Conservation (phyloP, 1,140 invertebrate genomes). For the Lysiphlebus fabarum region DNA sequence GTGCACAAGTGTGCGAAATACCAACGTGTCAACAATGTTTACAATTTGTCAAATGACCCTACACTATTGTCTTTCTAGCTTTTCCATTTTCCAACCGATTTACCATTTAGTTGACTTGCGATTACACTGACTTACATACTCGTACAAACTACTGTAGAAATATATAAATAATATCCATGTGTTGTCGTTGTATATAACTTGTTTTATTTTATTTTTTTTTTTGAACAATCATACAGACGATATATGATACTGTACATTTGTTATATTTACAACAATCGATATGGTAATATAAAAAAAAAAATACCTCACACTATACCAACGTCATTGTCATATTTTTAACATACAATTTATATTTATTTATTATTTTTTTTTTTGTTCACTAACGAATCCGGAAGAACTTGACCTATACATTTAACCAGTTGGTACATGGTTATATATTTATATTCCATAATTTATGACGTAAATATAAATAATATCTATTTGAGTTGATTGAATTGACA, state of each 20-base stretch:
- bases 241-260: no score
- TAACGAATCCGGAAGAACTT: constrained; percentile 24
- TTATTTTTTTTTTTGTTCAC: constrained; percentile 1
- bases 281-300: no score
- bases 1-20: neutral
- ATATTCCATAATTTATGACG: constrained; percentile 8
- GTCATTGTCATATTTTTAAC: constrained; percentile 7
- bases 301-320: neutral
- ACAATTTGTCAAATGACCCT: constrained; percentile 52
- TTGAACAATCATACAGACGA: no score
- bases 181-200: no score
- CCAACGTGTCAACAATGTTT: constrained; percentile 14
- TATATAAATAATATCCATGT: no score
- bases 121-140: constrained; percentile 14
- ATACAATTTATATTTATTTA: no score
- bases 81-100: constrained; percentile 56
- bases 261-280: no score
- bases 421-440: neutral
- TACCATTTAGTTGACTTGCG: constrained; percentile 30
- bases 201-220: no score
- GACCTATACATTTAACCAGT: neutral
- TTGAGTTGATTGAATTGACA: no score
- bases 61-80: constrained; percentile 34
- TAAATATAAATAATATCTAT: neutral
- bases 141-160: constrained; percentile 21